A percentile compares a stretch with the other conserved stretches of the same genome.
phyloP scores from a whole-genome alignment of 2,113 vertebrate genomes.

The Nycticebus coucang region DNA sequence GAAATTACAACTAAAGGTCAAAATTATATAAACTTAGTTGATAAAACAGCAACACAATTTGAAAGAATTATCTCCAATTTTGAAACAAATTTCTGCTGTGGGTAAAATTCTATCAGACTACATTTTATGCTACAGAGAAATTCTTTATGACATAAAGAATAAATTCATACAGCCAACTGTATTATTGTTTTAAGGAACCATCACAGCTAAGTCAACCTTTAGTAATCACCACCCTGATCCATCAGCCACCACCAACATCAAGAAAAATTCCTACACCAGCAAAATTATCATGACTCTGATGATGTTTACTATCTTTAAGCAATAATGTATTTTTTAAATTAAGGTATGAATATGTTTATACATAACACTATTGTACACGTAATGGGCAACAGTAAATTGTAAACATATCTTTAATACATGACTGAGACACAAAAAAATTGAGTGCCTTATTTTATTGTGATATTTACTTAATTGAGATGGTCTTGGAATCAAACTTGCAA shows the following conservation, averaged over 20 bases:
- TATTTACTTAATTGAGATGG: neutral
- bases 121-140: neutral
- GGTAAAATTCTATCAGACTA: neutral
- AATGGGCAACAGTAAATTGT: neutral
- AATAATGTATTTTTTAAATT: neutral
- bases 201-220: neutral
- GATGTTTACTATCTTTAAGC: neutral
- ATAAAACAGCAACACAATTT: neutral
- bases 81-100: neutral
- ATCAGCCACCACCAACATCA: neutral
- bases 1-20: neutral
- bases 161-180: neutral
- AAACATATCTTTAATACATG: neutral
- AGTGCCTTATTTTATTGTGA: neutral
- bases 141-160: neutral
- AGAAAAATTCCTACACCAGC: neutral
- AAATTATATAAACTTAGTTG: neutral
- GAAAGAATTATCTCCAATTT: neutral
- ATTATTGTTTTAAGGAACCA: neutral
- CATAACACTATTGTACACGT: neutral
- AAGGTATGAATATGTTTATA: neutral
- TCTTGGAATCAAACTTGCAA: neutral
- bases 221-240: neutral
- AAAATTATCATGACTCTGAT: neutral
- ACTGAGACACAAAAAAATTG: neutral